Evolutionary conservation across 2,797 vertebrate species (phyloP).

Genomic region (Glyptemys insculpta): DNA sequence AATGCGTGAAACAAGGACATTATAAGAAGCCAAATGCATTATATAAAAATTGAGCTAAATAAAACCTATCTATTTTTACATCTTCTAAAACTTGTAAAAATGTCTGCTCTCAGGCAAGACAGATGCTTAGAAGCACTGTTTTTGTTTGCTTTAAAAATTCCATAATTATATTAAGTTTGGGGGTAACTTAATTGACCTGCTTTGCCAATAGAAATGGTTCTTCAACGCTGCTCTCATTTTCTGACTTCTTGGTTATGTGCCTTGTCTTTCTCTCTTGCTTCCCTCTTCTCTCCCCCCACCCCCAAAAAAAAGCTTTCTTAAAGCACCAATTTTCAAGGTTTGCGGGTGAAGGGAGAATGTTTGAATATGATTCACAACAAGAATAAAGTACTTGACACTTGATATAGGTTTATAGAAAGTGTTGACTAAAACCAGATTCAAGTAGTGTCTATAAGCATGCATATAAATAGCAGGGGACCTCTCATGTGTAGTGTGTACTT

Average conservation of each 20-base stretch:
- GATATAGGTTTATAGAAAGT: neutral
- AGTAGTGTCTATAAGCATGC: neutral
- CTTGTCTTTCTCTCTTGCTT: neutral
- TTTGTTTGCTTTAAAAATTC: neutral
- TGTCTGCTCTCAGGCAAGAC: neutral
- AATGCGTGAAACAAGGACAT: neutral
- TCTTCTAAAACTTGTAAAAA: neutral
- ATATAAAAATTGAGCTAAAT: no score
- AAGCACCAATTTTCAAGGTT: neutral
- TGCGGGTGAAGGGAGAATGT: neutral
- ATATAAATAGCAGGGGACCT: neutral
- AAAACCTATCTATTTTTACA: neutral
- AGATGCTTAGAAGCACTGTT: neutral
- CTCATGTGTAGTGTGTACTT: neutral
- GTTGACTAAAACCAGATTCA: neutral
- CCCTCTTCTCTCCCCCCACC: rapidly evolving
- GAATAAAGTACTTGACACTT: neutral
- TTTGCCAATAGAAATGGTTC: neutral
- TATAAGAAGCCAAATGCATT: neutral
- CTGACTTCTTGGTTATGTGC: neutral
- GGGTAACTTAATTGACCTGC: neutral
- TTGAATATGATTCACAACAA: neutral
- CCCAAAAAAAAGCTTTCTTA: neutral
- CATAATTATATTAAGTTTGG: neutral
- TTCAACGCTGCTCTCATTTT: neutral